Evolutionary conservation across 2,797 vertebrate genomes (phyloP).

Genomic region (Dipus sagitta): DNA sequence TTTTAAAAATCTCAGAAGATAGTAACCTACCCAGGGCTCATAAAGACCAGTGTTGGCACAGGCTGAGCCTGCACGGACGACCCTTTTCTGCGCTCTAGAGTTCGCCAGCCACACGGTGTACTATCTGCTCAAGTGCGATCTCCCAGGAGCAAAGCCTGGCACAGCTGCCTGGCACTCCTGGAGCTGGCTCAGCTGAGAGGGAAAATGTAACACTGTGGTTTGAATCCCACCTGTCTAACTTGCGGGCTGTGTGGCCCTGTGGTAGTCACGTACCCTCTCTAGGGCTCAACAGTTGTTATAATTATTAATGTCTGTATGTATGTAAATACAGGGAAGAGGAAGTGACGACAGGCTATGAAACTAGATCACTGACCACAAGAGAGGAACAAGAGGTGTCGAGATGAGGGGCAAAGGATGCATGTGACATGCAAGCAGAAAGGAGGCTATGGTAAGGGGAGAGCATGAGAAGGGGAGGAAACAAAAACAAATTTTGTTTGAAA

Average conservation of each 20-base stretch:
- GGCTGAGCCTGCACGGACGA: background rate
- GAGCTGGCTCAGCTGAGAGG: background rate
- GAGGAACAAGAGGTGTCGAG: too few species aligned
- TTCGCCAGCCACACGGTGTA: background rate
- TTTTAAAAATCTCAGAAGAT: background rate
- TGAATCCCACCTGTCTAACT: background rate
- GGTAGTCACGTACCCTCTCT: background rate
- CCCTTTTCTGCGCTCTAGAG: fast-evolving
- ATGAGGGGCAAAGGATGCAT: too few species aligned
- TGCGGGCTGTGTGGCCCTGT: background rate
- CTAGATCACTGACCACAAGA: too few species aligned
- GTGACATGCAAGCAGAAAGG: too few species aligned
- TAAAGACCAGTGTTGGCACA: fast-evolving
- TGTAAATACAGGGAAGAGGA: too few species aligned
- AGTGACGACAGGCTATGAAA: too few species aligned
- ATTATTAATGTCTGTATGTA: too few species aligned
- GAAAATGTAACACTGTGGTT: background rate
- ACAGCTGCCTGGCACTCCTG: background rate
- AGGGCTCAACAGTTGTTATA: background rate
- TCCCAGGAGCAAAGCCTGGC: background rate
- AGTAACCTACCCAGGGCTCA: background rate
- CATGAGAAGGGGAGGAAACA: too few species aligned
- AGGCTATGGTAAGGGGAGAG: too few species aligned
- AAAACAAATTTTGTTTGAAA: too few species aligned
- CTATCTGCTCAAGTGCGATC: background rate